Conservation (phyloP, 2,113 vertebrate genomes). For the Mastomys natalensis region DNA sequence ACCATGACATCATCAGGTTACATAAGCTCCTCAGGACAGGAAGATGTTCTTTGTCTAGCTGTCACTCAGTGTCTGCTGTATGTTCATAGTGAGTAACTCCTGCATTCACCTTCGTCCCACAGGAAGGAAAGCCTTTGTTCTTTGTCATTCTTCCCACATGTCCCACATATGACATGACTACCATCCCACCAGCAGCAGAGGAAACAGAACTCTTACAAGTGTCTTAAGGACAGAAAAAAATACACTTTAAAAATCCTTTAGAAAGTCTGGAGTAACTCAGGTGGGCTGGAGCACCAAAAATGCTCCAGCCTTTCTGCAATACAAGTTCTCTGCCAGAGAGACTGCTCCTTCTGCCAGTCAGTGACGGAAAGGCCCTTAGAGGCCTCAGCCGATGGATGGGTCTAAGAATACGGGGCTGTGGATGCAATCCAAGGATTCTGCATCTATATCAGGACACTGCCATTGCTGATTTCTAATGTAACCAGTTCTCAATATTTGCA, state of each 20-base stretch:
- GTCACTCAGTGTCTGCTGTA: not conserved
- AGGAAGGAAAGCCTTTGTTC: not conserved
- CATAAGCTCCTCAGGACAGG: constrained; percentile 32
- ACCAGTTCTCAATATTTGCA: constrained; percentile 54
- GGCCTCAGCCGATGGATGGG: not conserved
- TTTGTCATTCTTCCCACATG: constrained; percentile 30
- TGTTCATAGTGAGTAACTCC: not conserved
- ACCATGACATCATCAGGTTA: constrained; percentile 48
- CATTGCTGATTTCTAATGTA: constrained; percentile 28
- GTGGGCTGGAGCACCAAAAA: not conserved
- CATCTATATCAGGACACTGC: not conserved
- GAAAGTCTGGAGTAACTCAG: not conserved
- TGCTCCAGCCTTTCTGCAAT: not conserved
- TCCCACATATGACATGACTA: not conserved
- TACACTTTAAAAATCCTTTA: constrained; percentile 14
- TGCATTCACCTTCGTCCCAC: not conserved
- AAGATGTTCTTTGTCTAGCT: not conserved
- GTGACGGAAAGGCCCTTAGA: not conserved
- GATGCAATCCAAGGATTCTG: not conserved
- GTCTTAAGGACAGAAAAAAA: not conserved
- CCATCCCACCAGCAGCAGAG: not conserved
- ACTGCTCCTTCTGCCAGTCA: not conserved
- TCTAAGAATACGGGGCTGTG: not conserved
- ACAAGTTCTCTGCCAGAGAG: not conserved
- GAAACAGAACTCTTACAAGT: not conserved